These are phyloP conservation scores for Trypoxylon attenuatum DNA, from an alignment of 2,888 invertebrate species.

Conservation along the genomic window DNA sequence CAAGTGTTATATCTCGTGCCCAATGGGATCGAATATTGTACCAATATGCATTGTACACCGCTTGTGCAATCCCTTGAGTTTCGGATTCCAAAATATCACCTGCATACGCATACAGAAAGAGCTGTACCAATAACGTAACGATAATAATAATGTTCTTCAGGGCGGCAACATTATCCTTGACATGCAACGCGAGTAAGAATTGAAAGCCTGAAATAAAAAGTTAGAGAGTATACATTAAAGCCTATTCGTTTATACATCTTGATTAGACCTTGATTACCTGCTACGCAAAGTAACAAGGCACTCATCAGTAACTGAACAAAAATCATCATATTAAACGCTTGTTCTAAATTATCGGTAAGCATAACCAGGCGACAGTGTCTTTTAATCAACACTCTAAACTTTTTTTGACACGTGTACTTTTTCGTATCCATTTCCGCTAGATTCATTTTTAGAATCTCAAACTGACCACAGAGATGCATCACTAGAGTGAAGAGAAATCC, in stretches of 20 bases:
- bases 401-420: not conserved
- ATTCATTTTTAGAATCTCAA: slow-evolving; percentile 56
- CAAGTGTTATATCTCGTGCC: slow-evolving; percentile 46
- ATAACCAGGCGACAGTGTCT: slow-evolving; percentile 32
- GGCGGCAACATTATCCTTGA: slow-evolving; percentile 44
- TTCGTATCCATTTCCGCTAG: slow-evolving; percentile 24
- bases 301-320: slow-evolving; percentile 42
- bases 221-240: not conserved
- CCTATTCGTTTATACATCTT: not conserved
- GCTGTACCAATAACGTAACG: slow-evolving; percentile 53
- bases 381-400: slow-evolving; percentile 17
- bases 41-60: slow-evolving; percentile 55
- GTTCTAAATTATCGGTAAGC: slow-evolving; percentile 30
- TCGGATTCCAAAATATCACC: slow-evolving; percentile 56
- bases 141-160: slow-evolving; percentile 53
- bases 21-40: slow-evolving; percentile 41
- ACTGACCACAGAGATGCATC: slow-evolving; percentile 68
- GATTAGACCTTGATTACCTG: slow-evolving; percentile 24
- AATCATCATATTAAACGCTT: slow-evolving; percentile 38
- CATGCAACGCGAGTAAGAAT: slow-evolving; percentile 49
- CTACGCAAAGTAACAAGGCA: slow-evolving; percentile 37
- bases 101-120: slow-evolving; percentile 61
- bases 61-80: slow-evolving; percentile 42
- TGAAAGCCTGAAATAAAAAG: slow-evolving; percentile 50
- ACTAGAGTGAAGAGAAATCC: slow-evolving; percentile 63